A percentile compares a stretch with the other conserved stretches of the same genome.
phyloP scores from a whole-genome alignment of 2,888 invertebrate species.

The Parapristionchus giblindavisi region DNA sequence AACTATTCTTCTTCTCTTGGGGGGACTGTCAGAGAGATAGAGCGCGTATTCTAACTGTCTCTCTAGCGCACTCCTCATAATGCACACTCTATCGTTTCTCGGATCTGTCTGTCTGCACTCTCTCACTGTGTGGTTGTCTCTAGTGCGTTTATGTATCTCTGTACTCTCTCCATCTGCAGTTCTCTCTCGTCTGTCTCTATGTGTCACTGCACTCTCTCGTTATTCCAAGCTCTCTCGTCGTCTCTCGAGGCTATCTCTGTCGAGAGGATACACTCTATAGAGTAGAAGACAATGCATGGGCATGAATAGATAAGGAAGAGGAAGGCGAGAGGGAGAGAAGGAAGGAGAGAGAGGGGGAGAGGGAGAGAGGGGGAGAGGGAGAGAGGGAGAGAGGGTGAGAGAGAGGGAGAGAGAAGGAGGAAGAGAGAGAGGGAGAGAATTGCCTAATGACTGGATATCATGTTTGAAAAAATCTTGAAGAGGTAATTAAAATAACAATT shows the following conservation, averaged over 20 bases:
- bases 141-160: slow-evolving; percentile 16
- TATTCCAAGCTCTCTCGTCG: not conserved
- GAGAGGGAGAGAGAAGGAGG: slow-evolving; percentile 17
- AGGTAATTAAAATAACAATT: too few relatives aligned
- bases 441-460: not conserved
- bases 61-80: not conserved
- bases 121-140: slow-evolving; percentile 9
- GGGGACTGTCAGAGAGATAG: not conserved
- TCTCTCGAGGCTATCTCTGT: not conserved
- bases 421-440: slow-evolving; percentile 21
- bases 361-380: slow-evolving; percentile 39
- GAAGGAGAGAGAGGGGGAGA: slow-evolving; percentile 26
- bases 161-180: not conserved
- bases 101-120: slow-evolving; percentile 6
- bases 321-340: slow-evolving; percentile 22
- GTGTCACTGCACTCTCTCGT: slow-evolving; percentile 17
- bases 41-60: not conserved
- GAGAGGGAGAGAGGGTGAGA: slow-evolving; percentile 38
- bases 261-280: not conserved
- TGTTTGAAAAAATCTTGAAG: not conserved
- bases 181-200: slow-evolving; percentile 17
- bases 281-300: not conserved
- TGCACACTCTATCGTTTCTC: not conserved
- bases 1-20: too few relatives aligned
- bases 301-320: slow-evolving; percentile 21